Evolutionary conservation across 2,888 invertebrate genomes (phyloP).

Genomic region (Melinaea marsaeus): DNA sequence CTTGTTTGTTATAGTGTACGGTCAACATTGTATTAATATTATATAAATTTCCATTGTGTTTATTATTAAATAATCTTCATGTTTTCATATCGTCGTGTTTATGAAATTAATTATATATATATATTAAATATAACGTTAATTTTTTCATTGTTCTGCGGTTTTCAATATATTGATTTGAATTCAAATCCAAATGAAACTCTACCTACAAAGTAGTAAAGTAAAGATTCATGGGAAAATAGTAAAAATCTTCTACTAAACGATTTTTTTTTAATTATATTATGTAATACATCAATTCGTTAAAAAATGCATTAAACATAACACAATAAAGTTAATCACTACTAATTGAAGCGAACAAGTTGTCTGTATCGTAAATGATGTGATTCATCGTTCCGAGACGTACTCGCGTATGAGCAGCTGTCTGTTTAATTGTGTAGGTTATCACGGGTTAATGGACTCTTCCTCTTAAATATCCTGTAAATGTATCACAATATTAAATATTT

Average conservation of each 20-base stretch:
- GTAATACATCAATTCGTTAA: too few species aligned
- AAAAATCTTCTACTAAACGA: too few species aligned
- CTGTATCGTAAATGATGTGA: slow-evolving; percentile 16
- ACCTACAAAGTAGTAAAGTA: too few species aligned
- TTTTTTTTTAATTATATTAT: too few species aligned
- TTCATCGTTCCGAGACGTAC: slow-evolving; percentile 19
- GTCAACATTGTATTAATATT: slow-evolving; percentile 12
- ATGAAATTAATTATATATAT: too few species aligned
- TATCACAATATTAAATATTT: background rate
- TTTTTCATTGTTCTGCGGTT: background rate
- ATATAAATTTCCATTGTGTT: background rate
- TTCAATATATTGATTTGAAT: too few species aligned
- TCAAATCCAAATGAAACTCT: too few species aligned
- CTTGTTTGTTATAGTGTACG: slow-evolving; percentile 7
- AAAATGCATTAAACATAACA: too few species aligned
- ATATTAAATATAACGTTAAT: background rate
- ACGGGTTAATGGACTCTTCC: slow-evolving; percentile 29
- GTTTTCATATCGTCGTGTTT: too few species aligned
- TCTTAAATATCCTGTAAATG: slow-evolving; percentile 13
- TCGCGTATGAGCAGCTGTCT: slow-evolving; percentile 22
- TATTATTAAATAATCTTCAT: background rate
- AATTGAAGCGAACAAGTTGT: slow-evolving; percentile 3
- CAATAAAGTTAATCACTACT: slow-evolving; percentile 2
- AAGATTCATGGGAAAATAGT: too few species aligned
- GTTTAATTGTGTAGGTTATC: slow-evolving; percentile 26